Conservation (phyloP, 2,113 vertebrate species). For the Emydocephalus ijimae region DNA sequence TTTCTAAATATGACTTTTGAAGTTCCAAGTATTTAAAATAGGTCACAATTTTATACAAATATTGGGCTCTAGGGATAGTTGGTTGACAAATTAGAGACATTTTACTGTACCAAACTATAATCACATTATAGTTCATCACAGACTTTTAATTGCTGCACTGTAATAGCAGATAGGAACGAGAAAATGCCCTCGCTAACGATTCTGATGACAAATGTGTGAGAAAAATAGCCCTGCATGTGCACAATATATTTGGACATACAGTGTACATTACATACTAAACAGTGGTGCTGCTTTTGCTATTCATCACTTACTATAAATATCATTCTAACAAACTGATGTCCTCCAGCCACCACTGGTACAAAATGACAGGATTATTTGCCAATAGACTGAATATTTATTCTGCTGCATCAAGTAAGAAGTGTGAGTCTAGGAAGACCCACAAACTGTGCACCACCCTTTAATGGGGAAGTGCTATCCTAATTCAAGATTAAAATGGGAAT, state of each 20-base stretch:
- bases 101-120: constrained; percentile 13
- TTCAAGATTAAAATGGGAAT: background rate
- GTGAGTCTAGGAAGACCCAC: background rate
- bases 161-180: constrained; percentile 4
- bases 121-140: background rate
- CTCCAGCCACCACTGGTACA: background rate
- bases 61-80: constrained; percentile 3
- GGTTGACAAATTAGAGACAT: constrained; percentile 19
- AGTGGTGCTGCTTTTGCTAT: background rate
- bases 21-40: constrained; percentile 27
- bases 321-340: background rate
- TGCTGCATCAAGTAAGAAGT: background rate
- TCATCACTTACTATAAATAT: background rate
- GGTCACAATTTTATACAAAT: constrained; percentile 13
- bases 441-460: background rate
- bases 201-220: background rate
- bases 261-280: background rate
- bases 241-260: constrained; percentile 4
- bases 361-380: background rate
- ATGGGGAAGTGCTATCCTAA: background rate
- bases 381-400: background rate
- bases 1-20: background rate
- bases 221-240: background rate
- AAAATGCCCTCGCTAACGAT: background rate
- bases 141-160: background rate